phyloP scores from a whole-genome alignment of 2,113 vertebrate genomes.

The Anguilla japonica region DNA sequence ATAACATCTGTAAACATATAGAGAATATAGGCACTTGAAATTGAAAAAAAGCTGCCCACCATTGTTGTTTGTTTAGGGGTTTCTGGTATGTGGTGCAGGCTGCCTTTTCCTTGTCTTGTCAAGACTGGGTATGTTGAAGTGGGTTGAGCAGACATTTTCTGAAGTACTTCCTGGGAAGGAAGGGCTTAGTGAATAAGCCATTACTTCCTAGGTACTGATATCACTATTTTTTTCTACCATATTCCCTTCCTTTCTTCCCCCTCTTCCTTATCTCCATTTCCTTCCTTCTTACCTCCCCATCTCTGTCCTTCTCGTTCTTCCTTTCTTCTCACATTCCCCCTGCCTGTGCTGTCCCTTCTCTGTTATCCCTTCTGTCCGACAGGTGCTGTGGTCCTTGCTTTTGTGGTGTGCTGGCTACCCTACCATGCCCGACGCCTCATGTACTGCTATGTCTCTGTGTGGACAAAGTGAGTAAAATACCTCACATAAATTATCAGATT shows the following conservation, averaged over 20 bases:
- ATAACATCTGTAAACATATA: too few relatives aligned
- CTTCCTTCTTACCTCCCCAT: neutral
- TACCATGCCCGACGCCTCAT: conserved; percentile 92
- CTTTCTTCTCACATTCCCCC: neutral
- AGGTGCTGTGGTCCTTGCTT: conserved; percentile 94
- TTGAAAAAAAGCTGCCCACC: neutral
- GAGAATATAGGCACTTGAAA: neutral
- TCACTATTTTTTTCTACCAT: neutral
- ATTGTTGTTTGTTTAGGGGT: neutral
- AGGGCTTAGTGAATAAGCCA: too few relatives aligned
- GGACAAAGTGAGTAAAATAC: conserved; percentile 83
- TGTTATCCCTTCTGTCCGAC: conserved; percentile 23
- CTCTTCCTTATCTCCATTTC: neutral
- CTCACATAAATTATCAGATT: neutral
- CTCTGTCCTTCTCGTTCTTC: neutral
- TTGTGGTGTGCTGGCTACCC: conserved; percentile 95
- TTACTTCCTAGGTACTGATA: neutral
- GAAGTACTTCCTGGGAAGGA: too few relatives aligned
- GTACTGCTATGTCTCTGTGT: conserved; percentile 89
- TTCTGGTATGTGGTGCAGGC: too few relatives aligned
- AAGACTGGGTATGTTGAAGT: neutral
- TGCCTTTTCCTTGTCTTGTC: neutral
- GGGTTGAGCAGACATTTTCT: too few relatives aligned
- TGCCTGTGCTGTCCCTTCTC: neutral
- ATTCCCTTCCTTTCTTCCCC: neutral